Base-by-base conservation (phyloP, 1,140 invertebrate genomes). In the Brachionus paranguensis region DNA sequence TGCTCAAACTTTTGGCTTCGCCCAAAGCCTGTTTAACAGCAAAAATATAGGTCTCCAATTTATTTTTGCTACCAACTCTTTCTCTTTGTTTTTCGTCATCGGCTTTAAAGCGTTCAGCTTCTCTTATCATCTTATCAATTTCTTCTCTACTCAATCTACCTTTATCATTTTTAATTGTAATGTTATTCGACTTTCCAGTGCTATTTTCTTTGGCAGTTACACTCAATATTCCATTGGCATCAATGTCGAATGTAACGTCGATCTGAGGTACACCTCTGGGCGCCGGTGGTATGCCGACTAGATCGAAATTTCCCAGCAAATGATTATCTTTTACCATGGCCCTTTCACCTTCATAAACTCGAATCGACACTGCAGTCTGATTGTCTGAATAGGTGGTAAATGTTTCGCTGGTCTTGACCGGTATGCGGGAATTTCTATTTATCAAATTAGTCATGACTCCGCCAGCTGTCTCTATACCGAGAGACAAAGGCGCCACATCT, bases 281-380 rank as follows among this genome's bases (percentile, higher is more conserved):
- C 17, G 84, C 84, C 8, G 95, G 94, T 43, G 94, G 94, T 86
- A 96, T 95, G 53, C 94, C 94, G 84, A 93, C 94, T 7, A 96
- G 91, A 86, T 96, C 94, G 89, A 96, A 96, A 88, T 94, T 95
- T 84, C 94, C 94, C 55, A 96, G 91, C 1, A 95, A 89, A 87
- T 95, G 95, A 90, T 96, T 96, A 87, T 96, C 94, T 89, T 94
- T 95, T 84, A 94, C 95, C 94, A 95, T 94, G 43, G 94, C 93
- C 86, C 94, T 92, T 89, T 95, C 94, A 14, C 94, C 95, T 90
- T 95, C 94, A 87, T 93, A 95, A 10, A 78, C 78, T 81, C 50
- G 17, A 55, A 84, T 78, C 3, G 53, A 45, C 8, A 84, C 70
- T 37, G 7, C 45, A n/a, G 70, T 70, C 37, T 84, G 84, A 50